Percentiles rank a stretch among this genome's conserved stretches.
These are phyloP conservation scores for Ephydatia muelleri DNA, from an alignment of 37 sponge, comb jelly and placozoan species.

Conservation along the genomic window DNA sequence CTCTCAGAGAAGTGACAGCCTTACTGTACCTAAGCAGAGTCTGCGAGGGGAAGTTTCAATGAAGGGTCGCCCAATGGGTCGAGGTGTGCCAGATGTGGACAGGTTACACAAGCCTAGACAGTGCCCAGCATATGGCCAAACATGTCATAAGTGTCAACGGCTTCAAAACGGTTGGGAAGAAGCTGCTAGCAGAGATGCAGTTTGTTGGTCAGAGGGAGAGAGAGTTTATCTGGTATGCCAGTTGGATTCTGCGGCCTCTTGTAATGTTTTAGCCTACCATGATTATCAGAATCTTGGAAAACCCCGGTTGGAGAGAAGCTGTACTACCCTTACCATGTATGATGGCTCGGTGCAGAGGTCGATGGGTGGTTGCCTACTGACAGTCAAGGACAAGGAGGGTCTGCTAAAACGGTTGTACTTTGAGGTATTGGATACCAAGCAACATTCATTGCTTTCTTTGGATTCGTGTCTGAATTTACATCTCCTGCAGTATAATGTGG, in stretches of 20 bases:
- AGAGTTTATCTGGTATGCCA: background rate
- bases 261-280: background rate
- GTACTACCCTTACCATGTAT: background rate
- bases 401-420: background rate
- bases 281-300: background rate
- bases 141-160: too few relatives aligned
- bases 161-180: background rate
- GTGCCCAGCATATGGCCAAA: too few relatives aligned
- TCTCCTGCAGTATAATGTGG: background rate
- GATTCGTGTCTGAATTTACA: slow-evolving; percentile 3
- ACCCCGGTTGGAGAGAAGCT: background rate
- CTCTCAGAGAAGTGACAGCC: too few relatives aligned
- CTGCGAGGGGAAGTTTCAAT: too few relatives aligned
- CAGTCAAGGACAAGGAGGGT: background rate
- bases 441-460: slow-evolving; percentile 7
- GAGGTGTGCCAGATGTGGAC: too few relatives aligned
- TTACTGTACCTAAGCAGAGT: too few relatives aligned
- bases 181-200: background rate
- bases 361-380: background rate
- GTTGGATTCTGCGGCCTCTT: background rate
- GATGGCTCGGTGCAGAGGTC: background rate
- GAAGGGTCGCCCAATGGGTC: too few relatives aligned
- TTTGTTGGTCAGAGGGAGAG: background rate
- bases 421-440: background rate
- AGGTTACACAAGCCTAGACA: too few relatives aligned